Percentiles rank a stretch among this genome's conserved stretches.
These are phyloP conservation scores for Myzus persicae DNA, from an alignment of 1,140 invertebrate genomes.

Conservation along the genomic window DNA sequence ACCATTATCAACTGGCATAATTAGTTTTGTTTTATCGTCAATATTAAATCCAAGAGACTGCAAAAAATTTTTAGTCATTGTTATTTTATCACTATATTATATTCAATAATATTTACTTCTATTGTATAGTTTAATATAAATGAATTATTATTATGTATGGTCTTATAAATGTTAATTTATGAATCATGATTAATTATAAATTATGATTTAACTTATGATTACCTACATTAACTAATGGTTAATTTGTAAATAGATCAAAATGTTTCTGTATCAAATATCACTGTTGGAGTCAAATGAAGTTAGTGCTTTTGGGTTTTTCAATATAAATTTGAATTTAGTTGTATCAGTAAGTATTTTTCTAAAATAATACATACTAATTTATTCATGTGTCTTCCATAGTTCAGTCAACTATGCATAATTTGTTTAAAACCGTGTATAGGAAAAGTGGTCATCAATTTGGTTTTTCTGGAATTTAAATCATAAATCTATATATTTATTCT, in stretches of 20 bases:
- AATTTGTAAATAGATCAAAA: neutral
- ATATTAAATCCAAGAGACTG: neutral
- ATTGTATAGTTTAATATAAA: neutral
- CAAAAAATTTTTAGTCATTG: neutral
- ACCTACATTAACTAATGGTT: neutral
- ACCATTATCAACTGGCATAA: neutral
- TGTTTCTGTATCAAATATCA: slow-evolving; percentile 11
- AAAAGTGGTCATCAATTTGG: neutral
- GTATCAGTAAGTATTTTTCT: neutral
- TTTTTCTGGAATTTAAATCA: neutral
- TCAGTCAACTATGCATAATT: too few relatives aligned
- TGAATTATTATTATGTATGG: too few relatives aligned
- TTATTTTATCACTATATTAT: neutral
- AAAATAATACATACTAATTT: too few relatives aligned
- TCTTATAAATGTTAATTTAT: too few relatives aligned
- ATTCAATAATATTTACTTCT: neutral
- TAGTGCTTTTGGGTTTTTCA: neutral
- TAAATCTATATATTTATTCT: neutral
- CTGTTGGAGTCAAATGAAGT: neutral
- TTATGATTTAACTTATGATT: neutral
- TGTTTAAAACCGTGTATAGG: neutral
- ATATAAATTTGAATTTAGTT: neutral
- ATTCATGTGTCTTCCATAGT: too few relatives aligned
- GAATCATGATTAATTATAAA: too few relatives aligned
- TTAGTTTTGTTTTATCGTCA: neutral